Evolutionary conservation across 2,113 vertebrate species (phyloP).

Genomic region (Oplegnathus fasciatus): DNA sequence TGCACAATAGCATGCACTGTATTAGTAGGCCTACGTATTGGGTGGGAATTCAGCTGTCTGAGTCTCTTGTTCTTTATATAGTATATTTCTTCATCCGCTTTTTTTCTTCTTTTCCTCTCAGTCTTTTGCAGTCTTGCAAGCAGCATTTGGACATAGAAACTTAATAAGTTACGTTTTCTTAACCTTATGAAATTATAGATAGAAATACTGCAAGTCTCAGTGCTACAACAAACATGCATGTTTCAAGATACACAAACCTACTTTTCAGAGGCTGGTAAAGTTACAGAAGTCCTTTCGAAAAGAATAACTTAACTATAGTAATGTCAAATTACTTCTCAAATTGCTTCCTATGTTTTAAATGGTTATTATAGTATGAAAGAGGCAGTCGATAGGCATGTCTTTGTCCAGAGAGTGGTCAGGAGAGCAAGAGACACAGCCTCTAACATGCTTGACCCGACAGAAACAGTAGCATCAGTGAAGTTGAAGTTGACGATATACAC

Average conservation of each 20-base stretch:
- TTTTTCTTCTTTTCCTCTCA: background rate
- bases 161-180: background rate
- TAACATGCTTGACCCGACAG: background rate
- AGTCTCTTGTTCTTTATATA: background rate
- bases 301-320: background rate
- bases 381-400: too few relatives aligned
- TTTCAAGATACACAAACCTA: background rate
- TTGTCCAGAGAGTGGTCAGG: background rate
- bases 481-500: background rate
- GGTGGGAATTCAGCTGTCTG: background rate
- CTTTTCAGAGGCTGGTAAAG: background rate
- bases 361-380: background rate
- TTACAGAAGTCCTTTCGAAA: background rate
- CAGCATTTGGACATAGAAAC: background rate
- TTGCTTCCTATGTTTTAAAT: background rate
- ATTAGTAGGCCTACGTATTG: background rate
- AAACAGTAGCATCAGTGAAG: background rate
- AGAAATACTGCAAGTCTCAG: background rate
- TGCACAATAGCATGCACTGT: constrained; percentile 23
- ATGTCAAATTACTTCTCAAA: background rate
- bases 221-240: background rate
- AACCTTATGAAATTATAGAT: too few relatives aligned
- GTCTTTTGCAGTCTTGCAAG: background rate
- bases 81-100: background rate
- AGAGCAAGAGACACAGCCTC: background rate